Evolutionary conservation across 2,888 invertebrate genomes (phyloP), one percentile per base, ranked within the genome.

Genomic region (Arctia plantaginis): DNA sequence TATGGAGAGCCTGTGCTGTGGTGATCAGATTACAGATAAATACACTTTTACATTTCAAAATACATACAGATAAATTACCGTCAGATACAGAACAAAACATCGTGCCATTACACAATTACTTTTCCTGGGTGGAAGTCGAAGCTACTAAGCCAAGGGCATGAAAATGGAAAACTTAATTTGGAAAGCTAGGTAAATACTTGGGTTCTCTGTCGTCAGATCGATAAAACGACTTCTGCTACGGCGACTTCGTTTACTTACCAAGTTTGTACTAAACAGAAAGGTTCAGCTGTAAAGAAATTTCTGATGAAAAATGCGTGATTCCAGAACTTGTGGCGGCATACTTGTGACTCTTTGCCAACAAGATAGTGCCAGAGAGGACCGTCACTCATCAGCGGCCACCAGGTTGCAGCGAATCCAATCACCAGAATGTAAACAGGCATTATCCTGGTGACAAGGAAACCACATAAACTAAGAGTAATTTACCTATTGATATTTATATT

Each of bases 381-480:
- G 13, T 74, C 76, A 10, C 69, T 74, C 1, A 33, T 35, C 10
- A 74, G 69, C 2, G 69, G 64, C 81, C 81, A 84, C 81, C 81
- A 84, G 0, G 82, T 81, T 1, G 78, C 77, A 12, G 76, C 77
- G 69, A 74, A 84, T 3, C 78, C 80, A 13, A 79, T 66, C 13
- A 82, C 59, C 0, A 84, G 65, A 10, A 81, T 13, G 71, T 79
- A 73, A 6, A 82, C 75, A 7, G 83, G 82, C 0, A 71, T 39
- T 69, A 82, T 76, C 68, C 83, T 84, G 71, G 51, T 55, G 10
- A 12, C 1, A n/a, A 55, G 10, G 8, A 55, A 55, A 10, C 3
- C n/a, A 55, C 4, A 55, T 12, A 3, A n/a, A 10, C 18, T 51
- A 23, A 1, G 51, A 10, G 4, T 51, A 51, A 51, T 0, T 51